phyloP scores from a whole-genome alignment of 2,113 vertebrate genomes.

The Scomber colias region DNA sequence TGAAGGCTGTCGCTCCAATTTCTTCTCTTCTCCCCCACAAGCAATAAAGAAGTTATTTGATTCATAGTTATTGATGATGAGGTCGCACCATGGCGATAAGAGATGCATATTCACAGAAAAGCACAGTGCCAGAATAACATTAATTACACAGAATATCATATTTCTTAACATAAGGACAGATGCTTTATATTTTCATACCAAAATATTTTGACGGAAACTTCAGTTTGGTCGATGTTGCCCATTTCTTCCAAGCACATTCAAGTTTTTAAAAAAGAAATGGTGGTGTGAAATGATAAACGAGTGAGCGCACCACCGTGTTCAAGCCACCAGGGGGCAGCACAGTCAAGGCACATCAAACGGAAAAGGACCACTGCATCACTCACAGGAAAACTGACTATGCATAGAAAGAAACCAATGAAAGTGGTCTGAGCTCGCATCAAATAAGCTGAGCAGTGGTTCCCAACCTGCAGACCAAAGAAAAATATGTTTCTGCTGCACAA shows the following conservation, averaged over 20 bases:
- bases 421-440: background rate
- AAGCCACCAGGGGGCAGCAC: conserved; percentile 64
- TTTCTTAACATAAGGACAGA: background rate
- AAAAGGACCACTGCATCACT: conserved; percentile 11
- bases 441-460: background rate
- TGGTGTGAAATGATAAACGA: background rate
- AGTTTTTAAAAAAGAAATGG: background rate
- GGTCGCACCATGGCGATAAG: background rate
- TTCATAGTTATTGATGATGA: background rate
- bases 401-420: conserved; percentile 20
- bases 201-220: no score
- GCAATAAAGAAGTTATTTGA: background rate
- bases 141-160: no score
- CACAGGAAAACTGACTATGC: conserved; percentile 32
- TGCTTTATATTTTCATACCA: background rate
- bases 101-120: background rate
- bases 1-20: background rate
- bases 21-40: background rate
- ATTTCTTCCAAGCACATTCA: no score
- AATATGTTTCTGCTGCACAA: background rate
- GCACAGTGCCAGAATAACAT: background rate
- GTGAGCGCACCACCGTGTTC: conserved; percentile 28
- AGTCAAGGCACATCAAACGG: conserved; percentile 71
- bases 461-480: background rate
- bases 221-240: no score